Percentiles rank a stretch among this genome's conserved stretches.
phyloP scores from a whole-genome alignment of 23 tunicate genomes.

The Ciona savignyi region DNA sequence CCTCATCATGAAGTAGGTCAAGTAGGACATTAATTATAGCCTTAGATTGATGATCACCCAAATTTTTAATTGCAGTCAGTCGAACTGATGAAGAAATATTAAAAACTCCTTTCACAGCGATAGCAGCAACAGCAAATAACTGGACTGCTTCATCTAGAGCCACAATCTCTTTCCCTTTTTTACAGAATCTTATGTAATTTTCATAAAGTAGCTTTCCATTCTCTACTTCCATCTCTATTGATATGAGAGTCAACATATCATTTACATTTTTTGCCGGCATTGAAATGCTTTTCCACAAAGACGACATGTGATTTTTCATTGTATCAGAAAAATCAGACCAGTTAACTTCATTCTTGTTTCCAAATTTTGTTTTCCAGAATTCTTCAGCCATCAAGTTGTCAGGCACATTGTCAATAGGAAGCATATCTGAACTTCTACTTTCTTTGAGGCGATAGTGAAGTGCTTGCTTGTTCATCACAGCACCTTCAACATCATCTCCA shows the following conservation, averaged over 20 bases:
- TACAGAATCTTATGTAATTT: conserved; percentile 47
- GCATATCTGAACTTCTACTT: conserved; percentile 13
- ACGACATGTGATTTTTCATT: conserved; percentile 17
- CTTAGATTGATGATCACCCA: conserved; percentile 66
- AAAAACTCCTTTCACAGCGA: conserved; percentile 78
- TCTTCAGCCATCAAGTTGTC: conserved; percentile 26
- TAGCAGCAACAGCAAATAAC: conserved; percentile 53
- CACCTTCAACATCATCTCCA: background rate
- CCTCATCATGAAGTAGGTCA: conserved; percentile 74
- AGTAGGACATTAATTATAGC: conserved; percentile 62
- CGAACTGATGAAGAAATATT: conserved; percentile 60
- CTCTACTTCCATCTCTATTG: conserved; percentile 27
- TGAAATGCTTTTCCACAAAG: conserved; percentile 36
- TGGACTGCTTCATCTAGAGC: conserved; percentile 68
- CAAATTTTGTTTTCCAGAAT: conserved; percentile 57
- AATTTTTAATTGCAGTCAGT: conserved; percentile 65
- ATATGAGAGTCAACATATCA: conserved; percentile 22
- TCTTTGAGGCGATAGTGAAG: conserved; percentile 26
- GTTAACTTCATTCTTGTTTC: conserved; percentile 30
- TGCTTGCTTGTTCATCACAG: conserved; percentile 75
- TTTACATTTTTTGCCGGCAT: conserved; percentile 31
- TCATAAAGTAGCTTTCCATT: conserved; percentile 6
- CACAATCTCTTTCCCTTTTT: conserved; percentile 47
- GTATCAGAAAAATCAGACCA: conserved; percentile 18
- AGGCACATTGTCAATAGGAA: background rate